A percentile compares a stretch with the other conserved stretches of the same genome.
These are phyloP conservation scores for Octomys mimax DNA, from an alignment of 2,797 vertebrate genomes.

Conservation along the genomic window DNA sequence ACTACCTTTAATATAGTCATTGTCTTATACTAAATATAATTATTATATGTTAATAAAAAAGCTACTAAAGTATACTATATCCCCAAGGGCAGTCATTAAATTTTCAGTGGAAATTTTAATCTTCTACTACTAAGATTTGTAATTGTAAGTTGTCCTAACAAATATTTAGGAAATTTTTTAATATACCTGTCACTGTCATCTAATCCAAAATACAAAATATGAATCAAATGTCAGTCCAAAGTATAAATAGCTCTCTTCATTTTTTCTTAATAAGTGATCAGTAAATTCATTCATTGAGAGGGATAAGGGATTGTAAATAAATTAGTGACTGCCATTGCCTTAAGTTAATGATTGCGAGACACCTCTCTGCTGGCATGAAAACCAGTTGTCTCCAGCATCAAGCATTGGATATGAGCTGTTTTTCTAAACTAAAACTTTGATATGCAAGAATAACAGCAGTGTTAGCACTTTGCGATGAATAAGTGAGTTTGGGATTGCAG, in stretches of 20 bases:
- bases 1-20: background rate
- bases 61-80: background rate
- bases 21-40: background rate
- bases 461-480: background rate
- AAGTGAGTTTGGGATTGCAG: background rate
- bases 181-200: background rate
- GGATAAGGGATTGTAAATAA: too few species aligned
- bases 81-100: background rate
- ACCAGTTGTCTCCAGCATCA: background rate
- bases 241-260: background rate
- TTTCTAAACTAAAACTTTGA: background rate
- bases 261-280: background rate
- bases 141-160: background rate
- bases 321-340: background rate
- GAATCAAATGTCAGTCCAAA: background rate
- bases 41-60: background rate
- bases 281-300: background rate
- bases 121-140: background rate
- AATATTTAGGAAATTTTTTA: background rate
- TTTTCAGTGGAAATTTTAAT: background rate
- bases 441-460: background rate
- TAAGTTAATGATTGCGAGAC: background rate
- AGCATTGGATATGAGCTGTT: too few species aligned
- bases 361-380: background rate
- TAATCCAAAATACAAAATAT: background rate